Conservation (phyloP, 2,888 invertebrate genomes). For the Drosophila anomalata region DNA sequence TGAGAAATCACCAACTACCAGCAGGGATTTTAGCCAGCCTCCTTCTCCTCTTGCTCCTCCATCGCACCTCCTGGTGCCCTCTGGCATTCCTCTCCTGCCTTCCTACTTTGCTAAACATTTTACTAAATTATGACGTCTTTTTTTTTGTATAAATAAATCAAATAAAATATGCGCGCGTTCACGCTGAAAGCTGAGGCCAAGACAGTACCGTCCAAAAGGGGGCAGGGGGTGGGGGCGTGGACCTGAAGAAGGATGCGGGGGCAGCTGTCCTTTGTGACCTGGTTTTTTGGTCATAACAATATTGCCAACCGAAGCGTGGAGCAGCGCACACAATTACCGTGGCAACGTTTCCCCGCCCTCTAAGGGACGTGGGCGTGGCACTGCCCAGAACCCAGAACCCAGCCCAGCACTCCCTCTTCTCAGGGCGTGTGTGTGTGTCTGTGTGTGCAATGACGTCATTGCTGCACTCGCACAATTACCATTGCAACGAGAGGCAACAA, state of each 20-base stretch:
- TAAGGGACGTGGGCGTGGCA: constrained; percentile 27
- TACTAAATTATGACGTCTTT: constrained; percentile 69
- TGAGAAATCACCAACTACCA: constrained; percentile 57
- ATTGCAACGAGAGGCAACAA: constrained; percentile 49
- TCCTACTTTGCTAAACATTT: constrained; percentile 61
- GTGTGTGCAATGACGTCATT: constrained; percentile 74
- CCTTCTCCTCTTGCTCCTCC: neutral
- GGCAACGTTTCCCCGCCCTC: constrained; percentile 63
- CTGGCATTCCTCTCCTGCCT: constrained; percentile 9
- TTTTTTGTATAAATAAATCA: constrained; percentile 74
- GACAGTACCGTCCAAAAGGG: constrained; percentile 10
- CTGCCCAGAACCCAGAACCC: constrained; percentile 11
- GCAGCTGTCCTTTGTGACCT: constrained; percentile 76
- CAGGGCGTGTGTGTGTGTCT: constrained; percentile 52
- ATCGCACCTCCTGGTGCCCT: neutral
- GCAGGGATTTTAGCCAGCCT: constrained; percentile 23
- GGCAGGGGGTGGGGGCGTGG: neutral
- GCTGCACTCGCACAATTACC: constrained; percentile 69
- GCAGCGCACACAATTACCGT: constrained; percentile 77
- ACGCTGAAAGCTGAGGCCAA: constrained; percentile 68
- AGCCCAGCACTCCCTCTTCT: constrained; percentile 12
- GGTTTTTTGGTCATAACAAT: constrained; percentile 78
- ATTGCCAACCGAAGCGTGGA: constrained; percentile 73
- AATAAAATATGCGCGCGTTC: constrained; percentile 80
- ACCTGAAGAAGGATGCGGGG: constrained; percentile 18